Base-by-base conservation (phyloP, 1,140 invertebrate genomes). In the Telenomus remus region DNA sequence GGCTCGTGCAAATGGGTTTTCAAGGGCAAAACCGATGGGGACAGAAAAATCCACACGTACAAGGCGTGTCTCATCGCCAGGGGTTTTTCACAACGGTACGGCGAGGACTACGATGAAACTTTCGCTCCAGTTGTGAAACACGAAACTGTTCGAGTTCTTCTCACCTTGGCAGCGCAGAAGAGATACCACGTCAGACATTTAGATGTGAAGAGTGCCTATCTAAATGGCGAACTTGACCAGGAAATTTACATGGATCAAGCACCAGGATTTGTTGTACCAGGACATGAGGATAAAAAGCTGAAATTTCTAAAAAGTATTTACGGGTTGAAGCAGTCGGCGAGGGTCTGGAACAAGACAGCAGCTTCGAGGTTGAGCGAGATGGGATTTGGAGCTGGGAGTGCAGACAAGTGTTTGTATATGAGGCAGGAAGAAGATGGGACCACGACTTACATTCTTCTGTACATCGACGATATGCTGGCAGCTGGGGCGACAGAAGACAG, bases 21-120 rank as follows among this genome's bases (percentile, higher is more conserved):
- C n/a, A 84, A 83, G 13, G 69, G 54, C 35, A 87, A 87, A 44
- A 68, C 59, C 7, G 69, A 82, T 47, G 27, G 55, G 37, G 77
- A 85, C 42, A 66, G 77, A 50, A 73, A 79, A 7, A 69, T 76
- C 3, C 57, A 73, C 14, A 61, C 48, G 19, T 85, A 82, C 49
- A 87, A 88, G 71, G 88, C 88, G 33, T 57, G 87, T 37, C 63
- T 89, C 11, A 86, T 89, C 7, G 84, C 86, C 5, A 85, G 86
- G 65, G 87, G 89, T 7, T 89, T 80, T 78, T 71, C 46, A 8
- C 84, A 87, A 71, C 57, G 57, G 12, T 39, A 68, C 39, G 82
- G 81, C 50, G 54, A 80, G 44, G 83, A 88, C 75, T 88, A 84
- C 46, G 51, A 73, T 13, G 82, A 86, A 35, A 81, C 76, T 4